Evolutionary conservation across 2,888 invertebrate genomes (phyloP).

Genomic region (Ennomos fuscantarius): DNA sequence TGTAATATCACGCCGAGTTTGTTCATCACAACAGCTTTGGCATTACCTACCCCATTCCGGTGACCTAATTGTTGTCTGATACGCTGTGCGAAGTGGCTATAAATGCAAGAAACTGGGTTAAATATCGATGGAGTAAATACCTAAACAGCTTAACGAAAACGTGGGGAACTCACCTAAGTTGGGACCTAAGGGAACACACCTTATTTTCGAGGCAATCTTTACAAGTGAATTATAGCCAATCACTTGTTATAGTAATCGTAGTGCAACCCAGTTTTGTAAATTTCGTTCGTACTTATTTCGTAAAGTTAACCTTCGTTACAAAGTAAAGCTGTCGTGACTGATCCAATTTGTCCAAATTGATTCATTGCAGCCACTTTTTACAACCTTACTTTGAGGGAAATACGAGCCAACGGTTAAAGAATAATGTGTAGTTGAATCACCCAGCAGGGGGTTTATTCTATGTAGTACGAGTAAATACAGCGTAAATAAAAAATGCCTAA

Average conservation of each 20-base stretch:
- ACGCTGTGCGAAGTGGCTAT: constrained; percentile 74
- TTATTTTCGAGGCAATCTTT: constrained; percentile 50
- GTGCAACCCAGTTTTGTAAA: constrained; percentile 23
- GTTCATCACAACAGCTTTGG: constrained; percentile 62
- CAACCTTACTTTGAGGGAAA: constrained; percentile 9
- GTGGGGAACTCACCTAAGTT: constrained; percentile 52
- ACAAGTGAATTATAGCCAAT: constrained; percentile 30
- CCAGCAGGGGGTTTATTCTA: too few species aligned
- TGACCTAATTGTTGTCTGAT: constrained; percentile 80
- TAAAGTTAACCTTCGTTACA: constrained; percentile 28
- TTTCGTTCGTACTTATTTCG: constrained; percentile 27
- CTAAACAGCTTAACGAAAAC: constrained; percentile 59
- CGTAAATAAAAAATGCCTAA: too few species aligned
- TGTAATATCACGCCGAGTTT: constrained; percentile 56
- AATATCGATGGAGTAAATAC: constrained; percentile 70
- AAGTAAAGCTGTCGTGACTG: constrained; percentile 36
- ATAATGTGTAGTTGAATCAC: not conserved
- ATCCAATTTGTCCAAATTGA: constrained; percentile 37
- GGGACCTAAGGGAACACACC: too few species aligned
- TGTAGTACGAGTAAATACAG: too few species aligned
- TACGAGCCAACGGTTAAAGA: not conserved
- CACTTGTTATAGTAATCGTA: constrained; percentile 10
- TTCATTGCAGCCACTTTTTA: constrained; percentile 35
- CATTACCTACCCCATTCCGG: constrained; percentile 70
- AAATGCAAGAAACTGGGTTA: constrained; percentile 80